Evolutionary conservation across 2,888 invertebrate genomes (phyloP).

Genomic region (Calameuta pallipes): DNA sequence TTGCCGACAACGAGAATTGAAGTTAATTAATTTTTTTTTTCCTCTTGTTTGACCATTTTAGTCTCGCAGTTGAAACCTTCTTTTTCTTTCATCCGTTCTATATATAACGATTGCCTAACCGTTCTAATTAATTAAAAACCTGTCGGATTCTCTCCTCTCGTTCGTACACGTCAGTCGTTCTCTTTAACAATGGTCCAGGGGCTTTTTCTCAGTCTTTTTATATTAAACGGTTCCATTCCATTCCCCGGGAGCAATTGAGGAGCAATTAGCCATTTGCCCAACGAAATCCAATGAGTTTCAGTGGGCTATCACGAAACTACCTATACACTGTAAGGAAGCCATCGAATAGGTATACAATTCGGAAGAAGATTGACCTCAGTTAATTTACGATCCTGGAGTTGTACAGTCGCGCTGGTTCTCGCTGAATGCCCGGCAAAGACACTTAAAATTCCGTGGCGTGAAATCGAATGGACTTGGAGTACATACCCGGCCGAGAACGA

Average conservation of each 20-base stretch:
- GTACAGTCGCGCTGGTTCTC: neutral
- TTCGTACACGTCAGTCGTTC: neutral
- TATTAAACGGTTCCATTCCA: neutral
- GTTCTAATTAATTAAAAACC: slow-evolving; percentile 1
- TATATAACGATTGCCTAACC: neutral
- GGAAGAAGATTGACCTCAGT: neutral
- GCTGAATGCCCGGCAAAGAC: neutral
- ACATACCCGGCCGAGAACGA: neutral
- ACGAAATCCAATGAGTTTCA: neutral
- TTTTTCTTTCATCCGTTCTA: neutral
- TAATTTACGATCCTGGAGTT: neutral
- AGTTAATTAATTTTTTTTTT: neutral
- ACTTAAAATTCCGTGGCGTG: neutral
- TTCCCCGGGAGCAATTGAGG: neutral
- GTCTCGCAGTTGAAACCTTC: neutral
- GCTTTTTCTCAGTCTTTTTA: neutral
- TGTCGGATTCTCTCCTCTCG: neutral
- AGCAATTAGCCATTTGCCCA: neutral
- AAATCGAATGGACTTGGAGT: neutral
- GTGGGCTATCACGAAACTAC: neutral
- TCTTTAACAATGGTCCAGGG: neutral
- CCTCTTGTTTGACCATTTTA: slow-evolving; percentile 4
- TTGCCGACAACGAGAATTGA: neutral
- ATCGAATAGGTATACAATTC: neutral
- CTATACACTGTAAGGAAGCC: neutral